Evolutionary conservation across 2,113 vertebrate species (phyloP), one percentile per base, ranked within the genome.

Genomic region (Todiramphus chloris): DNA sequence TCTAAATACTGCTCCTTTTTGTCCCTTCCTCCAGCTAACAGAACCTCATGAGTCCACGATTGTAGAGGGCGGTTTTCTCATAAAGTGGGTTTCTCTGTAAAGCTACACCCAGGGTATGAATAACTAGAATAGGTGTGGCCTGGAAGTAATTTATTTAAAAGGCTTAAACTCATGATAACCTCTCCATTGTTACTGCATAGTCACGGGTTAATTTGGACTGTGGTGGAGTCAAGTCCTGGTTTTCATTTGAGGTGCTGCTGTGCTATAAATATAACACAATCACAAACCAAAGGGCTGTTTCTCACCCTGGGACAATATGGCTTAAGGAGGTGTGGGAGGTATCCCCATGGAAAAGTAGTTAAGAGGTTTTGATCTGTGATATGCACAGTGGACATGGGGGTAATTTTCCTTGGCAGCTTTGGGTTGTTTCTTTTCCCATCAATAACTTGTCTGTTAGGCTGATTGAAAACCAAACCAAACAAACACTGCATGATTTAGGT

Each of bases 91-190:
- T 94, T 77, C 84, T 63, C 58, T 95, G 59, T 28, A 83, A 83
- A 92, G 59, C 56, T 94, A 89, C 91, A 77, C 86, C 91, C 94
- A 78, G 16, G 10, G 31, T 59, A 50, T 78, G 76, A 95, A 78
- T 87, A 87, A 92, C 31, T 82, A 94, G 68, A 90, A 39, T 39
- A 89, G 89, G 94, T 21, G 89, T 92, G 93, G 80, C 60, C 69
- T 84, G 87, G 31, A 94, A 91, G 60, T 50, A 1, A 3, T 88
- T 86, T 67, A 44, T 89, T 89, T 84, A 78, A 82, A 63, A 70
- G 66, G 39, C 43, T 77, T 86, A 55, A 90, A 89, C 76, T 93
- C 43, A 9, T 5, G n/a, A 63, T 87, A 92, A 93, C 55, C 46
- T 92, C 59, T 92, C 69, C 17, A 60, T 87, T 13, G 3, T 88